A percentile compares a stretch with the other conserved stretches of the same genome.
Evolutionary conservation across 2,113 vertebrate species (phyloP).

Genomic region (Microtus ochrogaster): DNA sequence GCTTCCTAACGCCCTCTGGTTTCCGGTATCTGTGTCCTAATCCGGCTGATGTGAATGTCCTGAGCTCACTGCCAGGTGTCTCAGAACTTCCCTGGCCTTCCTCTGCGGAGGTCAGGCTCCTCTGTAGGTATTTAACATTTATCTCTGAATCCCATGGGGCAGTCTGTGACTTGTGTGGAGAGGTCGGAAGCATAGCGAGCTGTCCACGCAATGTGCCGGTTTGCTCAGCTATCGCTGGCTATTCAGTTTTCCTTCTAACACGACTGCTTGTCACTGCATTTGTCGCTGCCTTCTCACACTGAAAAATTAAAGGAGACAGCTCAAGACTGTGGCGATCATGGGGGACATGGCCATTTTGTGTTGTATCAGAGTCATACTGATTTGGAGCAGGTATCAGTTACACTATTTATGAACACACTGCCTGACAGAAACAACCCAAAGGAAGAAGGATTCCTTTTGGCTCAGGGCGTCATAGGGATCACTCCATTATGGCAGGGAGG

Average conservation of each 20-base stretch:
- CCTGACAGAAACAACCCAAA: neutral
- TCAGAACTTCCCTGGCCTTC: neutral
- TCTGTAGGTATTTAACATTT: neutral
- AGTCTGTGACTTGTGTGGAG: neutral
- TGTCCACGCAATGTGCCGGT: rapidly evolving
- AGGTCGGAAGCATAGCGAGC: neutral
- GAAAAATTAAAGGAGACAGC: neutral
- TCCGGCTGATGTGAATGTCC: neutral
- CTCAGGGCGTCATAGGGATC: neutral
- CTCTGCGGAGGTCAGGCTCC: neutral
- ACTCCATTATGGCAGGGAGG: neutral
- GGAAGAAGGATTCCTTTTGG: neutral
- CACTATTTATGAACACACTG: neutral
- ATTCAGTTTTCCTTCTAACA: neutral
- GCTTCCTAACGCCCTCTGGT: neutral
- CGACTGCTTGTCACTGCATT: neutral
- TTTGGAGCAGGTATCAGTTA: neutral
- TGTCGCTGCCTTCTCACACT: neutral
- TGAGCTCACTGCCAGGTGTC: neutral
- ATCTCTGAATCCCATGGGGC: neutral
- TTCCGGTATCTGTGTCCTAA: neutral
- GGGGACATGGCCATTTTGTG: neutral
- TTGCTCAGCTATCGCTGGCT: neutral
- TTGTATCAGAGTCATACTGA: neutral
- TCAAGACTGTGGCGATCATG: constrained; percentile 16